These are phyloP conservation scores for Neosilurus hyrtlii DNA, from an alignment of 2,797 vertebrate species.

Conservation along the genomic window DNA sequence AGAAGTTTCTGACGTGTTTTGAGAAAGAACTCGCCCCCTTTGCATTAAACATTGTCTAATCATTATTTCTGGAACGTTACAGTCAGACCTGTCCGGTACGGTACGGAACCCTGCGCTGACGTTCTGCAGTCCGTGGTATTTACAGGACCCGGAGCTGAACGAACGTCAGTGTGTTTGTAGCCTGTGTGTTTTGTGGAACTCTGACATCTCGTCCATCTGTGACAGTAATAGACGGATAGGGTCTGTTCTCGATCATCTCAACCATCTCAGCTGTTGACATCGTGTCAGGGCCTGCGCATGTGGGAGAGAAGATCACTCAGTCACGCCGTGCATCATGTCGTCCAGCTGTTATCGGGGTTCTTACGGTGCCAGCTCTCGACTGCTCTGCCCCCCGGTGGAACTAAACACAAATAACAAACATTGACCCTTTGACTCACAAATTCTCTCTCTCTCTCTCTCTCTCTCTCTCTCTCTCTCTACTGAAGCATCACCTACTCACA, in stretches of 20 bases:
- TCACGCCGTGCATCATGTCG: slow-evolving; percentile 33
- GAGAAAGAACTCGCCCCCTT: background rate
- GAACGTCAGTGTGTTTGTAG: background rate
- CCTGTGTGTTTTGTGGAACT: background rate
- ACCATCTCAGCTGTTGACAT: slow-evolving; percentile 43
- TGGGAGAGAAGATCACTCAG: slow-evolving; percentile 45
- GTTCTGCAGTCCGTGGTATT: slow-evolving; percentile 11
- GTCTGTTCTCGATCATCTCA: slow-evolving; percentile 35
- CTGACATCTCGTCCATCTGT: slow-evolving; percentile 32
- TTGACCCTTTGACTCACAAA: slow-evolving; percentile 9
- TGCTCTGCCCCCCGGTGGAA: slow-evolving; percentile 43
- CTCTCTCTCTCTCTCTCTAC: slow-evolving; percentile 1
- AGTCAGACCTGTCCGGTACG: background rate
- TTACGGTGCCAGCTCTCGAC: slow-evolving; percentile 3
- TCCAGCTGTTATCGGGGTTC: slow-evolving; percentile 32
- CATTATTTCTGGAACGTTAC: background rate
- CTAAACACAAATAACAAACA: slow-evolving; percentile 26
- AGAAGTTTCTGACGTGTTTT: background rate
- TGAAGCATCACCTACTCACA: slow-evolving; percentile 30
- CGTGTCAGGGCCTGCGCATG: slow-evolving; percentile 38
- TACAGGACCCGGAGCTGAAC: background rate
- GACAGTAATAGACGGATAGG: slow-evolving; percentile 40
- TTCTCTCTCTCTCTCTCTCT: slow-evolving; percentile 13
- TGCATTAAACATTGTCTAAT: background rate
- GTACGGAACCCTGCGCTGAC: background rate